Evolutionary conservation across 1,140 invertebrate species (phyloP), one percentile per base, ranked within the genome.

Genomic region (Antheraea pernyi): DNA sequence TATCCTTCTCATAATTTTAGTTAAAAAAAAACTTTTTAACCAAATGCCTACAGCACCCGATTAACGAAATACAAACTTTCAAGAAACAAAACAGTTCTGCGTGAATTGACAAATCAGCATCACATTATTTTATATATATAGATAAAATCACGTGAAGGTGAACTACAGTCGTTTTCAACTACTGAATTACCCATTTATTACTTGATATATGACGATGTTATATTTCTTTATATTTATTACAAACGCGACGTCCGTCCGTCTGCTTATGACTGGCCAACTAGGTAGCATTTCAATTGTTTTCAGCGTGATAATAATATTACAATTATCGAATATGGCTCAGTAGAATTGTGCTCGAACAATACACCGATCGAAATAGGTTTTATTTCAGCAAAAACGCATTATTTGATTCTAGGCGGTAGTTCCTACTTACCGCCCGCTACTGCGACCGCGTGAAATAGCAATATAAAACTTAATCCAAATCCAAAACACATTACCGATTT

Each of bases 131-230:
- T 16, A 13, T 53, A 53, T 53, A 53, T 53, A 16, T 53, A 53
- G 22, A 18, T 37, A 37, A 2, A 19, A 63, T 63, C 11, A 6
- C 13, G 19, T 18, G 61, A 63, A 63, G 61, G 61, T 63, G 19
- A 63, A 30, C 22, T 4, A 30, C 22, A 30, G 22, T 30, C 22
- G 4, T 30, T 30, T 4, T 30, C 22, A 30, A 63, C 61, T 63
- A 63, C 61, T 37, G 61, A 61, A 19, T 37, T 63, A 63, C 22
- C 46, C 46, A 13, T 53, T 53, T 53, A 53, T 53, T 53, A 16
- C 5, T 13, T 53, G 46, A 53, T 53, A 53, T n/a, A 53, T 16
- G 13, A n/a, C 46, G 13, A 53, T 53, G 16, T 53, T 53, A 9
- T 13, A 53, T 53, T 13, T 53, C 46, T 53, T 53, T 53, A 42